phyloP scores from a whole-genome alignment of 2,888 invertebrate genomes.

The Adineta ricciae region DNA sequence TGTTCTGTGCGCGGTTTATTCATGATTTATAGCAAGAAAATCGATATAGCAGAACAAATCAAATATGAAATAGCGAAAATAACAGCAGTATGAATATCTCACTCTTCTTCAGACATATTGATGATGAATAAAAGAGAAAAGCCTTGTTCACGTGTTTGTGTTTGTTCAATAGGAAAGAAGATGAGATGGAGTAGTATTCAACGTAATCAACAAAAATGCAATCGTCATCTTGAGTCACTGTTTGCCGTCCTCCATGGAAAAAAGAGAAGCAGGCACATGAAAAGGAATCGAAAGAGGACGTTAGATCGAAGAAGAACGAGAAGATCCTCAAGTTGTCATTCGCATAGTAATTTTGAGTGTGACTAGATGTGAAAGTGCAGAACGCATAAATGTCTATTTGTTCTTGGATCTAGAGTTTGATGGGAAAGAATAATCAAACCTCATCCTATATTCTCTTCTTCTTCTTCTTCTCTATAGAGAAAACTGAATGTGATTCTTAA shows the following conservation, averaged over 20 bases:
- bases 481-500: neutral
- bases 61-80: neutral
- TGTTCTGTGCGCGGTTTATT: neutral
- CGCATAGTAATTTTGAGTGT: neutral
- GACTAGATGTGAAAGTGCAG: neutral
- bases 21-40: neutral
- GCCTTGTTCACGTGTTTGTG: neutral
- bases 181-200: too few species aligned
- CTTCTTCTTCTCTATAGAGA: neutral
- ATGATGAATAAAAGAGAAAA: neutral
- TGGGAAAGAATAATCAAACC: neutral
- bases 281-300: neutral
- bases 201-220: neutral
- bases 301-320: neutral
- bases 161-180: neutral
- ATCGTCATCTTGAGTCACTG: neutral
- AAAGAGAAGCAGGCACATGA: neutral
- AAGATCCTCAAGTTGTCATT: neutral
- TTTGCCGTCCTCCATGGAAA: neutral
- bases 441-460: neutral
- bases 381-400: neutral
- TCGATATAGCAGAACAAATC: neutral
- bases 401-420: neutral
- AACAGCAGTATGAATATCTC: neutral
- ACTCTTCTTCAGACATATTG: neutral